A percentile compares a stretch with the other conserved stretches of the same genome.
Evolutionary conservation across 2,888 invertebrate genomes (phyloP).

Genomic region (Cerastis leucographa): DNA sequence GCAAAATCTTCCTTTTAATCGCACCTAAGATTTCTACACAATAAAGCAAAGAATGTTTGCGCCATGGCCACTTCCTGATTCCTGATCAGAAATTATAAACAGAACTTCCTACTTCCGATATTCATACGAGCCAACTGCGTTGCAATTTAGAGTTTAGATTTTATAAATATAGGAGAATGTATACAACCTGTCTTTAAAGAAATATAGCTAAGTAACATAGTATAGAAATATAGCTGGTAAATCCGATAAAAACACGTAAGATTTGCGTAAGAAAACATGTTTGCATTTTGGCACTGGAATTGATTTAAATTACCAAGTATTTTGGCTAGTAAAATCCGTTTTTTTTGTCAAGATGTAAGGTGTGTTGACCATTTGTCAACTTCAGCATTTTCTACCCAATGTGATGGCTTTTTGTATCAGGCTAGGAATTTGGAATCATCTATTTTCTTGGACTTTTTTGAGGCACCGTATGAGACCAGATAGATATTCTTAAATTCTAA

Average conservation of each 20-base stretch:
- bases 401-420: not conserved
- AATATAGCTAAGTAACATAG: too few species aligned
- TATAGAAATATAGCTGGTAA: slow-evolving; percentile 3
- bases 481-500: too few species aligned
- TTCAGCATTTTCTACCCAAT: not conserved
- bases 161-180: not conserved
- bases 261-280: slow-evolving; percentile 14
- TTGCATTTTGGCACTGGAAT: slow-evolving; percentile 26
- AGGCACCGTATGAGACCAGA: too few species aligned
- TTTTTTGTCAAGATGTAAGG: not conserved
- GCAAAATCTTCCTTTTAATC: not conserved
- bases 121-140: slow-evolving; percentile 10
- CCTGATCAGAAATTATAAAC: slow-evolving; percentile 35
- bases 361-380: not conserved
- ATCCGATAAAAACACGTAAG: not conserved
- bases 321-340: slow-evolving; percentile 2
- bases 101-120: slow-evolving; percentile 53
- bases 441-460: not conserved
- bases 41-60: slow-evolving; percentile 21
- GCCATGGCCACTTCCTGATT: slow-evolving; percentile 53
- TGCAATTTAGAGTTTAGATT: slow-evolving; percentile 17
- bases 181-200: slow-evolving; percentile 11
- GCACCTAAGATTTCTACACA: not conserved
- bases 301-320: not conserved
- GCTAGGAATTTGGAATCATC: not conserved